phyloP scores from a whole-genome alignment of 2,113 vertebrate species.

The Todiramphus chloris region DNA sequence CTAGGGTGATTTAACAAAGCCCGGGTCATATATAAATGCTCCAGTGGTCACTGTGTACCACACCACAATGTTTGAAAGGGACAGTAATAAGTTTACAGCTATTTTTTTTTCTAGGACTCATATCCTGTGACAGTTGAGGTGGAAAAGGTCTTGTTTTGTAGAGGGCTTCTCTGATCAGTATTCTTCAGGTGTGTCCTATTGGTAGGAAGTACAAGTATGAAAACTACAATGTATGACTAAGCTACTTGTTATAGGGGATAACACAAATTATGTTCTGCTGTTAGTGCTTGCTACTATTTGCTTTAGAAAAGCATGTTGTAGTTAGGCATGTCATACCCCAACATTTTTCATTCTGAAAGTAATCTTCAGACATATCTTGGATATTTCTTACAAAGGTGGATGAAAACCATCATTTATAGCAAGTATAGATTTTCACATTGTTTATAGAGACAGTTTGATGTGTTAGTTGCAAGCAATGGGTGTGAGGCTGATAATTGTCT shows the following conservation, averaged over 20 bases:
- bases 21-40: accelerated
- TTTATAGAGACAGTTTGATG: background rate
- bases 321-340: accelerated
- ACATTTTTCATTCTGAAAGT: background rate
- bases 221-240: background rate
- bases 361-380: background rate
- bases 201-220: background rate
- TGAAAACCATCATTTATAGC: background rate
- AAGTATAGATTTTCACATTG: background rate
- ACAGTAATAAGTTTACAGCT: background rate
- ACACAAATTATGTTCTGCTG: background rate
- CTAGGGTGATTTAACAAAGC: accelerated
- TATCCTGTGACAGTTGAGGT: background rate
- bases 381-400: background rate
- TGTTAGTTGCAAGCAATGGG: background rate
- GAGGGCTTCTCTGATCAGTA: background rate
- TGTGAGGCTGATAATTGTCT: background rate
- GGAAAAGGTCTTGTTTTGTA: background rate
- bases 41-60: background rate
- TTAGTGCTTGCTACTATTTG: background rate
- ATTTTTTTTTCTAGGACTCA: background rate
- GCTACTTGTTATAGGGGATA: background rate
- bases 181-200: background rate
- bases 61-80: background rate
- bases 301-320: background rate